These are phyloP conservation scores for Lasius fuliginosus DNA, from an alignment of 2,888 invertebrate genomes.

Conservation along the genomic window DNA sequence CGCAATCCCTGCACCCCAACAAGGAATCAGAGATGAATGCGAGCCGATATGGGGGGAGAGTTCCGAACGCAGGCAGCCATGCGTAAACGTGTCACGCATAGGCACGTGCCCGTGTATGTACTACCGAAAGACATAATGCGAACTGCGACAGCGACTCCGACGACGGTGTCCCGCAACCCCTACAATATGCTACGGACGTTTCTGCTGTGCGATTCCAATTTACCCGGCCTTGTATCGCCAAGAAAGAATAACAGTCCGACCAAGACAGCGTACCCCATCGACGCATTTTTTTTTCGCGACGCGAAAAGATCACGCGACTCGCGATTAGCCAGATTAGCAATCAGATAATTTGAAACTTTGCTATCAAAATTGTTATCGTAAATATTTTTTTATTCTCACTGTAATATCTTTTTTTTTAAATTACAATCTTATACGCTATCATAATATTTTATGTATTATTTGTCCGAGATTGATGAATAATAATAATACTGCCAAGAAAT, in stretches of 20 bases:
- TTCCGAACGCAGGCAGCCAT: slow-evolving; percentile 76
- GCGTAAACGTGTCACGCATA: slow-evolving; percentile 85
- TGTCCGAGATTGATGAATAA: background rate
- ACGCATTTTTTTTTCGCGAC: slow-evolving; percentile 3
- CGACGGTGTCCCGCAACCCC: slow-evolving; percentile 72
- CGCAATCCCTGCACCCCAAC: slow-evolving; percentile 80
- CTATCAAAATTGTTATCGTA: background rate
- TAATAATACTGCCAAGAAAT: background rate
- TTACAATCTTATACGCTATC: background rate
- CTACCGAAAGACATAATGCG: slow-evolving; percentile 85
- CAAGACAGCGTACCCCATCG: slow-evolving; percentile 8
- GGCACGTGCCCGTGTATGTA: slow-evolving; percentile 85
- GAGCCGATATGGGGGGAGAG: slow-evolving; percentile 71
- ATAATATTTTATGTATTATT: slow-evolving; percentile 2
- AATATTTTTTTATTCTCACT: background rate
- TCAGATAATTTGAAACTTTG: slow-evolving; percentile 16
- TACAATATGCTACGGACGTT: slow-evolving; percentile 77
- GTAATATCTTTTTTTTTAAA: background rate
- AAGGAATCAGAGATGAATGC: slow-evolving; percentile 78
- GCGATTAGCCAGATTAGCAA: slow-evolving; percentile 1
- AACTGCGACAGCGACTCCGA: slow-evolving; percentile 71
- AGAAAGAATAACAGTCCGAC: slow-evolving; percentile 28
- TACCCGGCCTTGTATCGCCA: slow-evolving; percentile 59
- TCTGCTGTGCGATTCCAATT: slow-evolving; percentile 64
- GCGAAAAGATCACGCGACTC: slow-evolving; percentile 39